A percentile compares a stretch with the other conserved stretches of the same genome.
Conservation (phyloP, 2,113 vertebrate species). For the Limnothrissa miodon region DNA sequence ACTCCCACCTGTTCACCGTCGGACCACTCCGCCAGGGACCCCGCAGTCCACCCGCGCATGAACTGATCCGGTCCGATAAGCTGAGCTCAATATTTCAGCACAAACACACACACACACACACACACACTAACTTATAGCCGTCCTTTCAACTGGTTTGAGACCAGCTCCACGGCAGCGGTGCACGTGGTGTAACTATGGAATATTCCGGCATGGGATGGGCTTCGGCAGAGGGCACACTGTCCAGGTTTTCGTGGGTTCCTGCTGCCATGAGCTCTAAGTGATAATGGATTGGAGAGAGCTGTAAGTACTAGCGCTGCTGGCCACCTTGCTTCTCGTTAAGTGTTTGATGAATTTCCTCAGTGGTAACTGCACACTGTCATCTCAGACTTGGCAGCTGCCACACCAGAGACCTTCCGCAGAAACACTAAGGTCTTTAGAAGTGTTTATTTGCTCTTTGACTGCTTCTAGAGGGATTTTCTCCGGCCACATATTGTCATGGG, state of each 20-base stretch:
- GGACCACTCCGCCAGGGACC: not conserved
- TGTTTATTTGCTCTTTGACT: not conserved
- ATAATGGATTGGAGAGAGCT: conserved; percentile 69
- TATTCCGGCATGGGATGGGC: conserved; percentile 20
- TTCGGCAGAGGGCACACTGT: conserved; percentile 39
- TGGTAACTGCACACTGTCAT: not conserved
- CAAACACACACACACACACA: not conserved
- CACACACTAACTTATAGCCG: not conserved
- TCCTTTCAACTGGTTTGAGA: not conserved
- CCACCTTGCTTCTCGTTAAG: not conserved
- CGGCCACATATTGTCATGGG: not conserved
- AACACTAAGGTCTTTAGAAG: not conserved
- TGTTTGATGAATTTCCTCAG: not conserved
- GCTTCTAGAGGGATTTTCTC: not conserved
- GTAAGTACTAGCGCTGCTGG: conserved; percentile 55
- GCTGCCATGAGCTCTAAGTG: conserved; percentile 42
- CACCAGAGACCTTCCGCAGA: not conserved
- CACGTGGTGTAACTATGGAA: conserved; percentile 33
- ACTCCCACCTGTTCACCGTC: not conserved
- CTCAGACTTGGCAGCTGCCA: not conserved
- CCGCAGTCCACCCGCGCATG: not conserved
- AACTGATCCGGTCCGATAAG: not conserved
- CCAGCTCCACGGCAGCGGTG: not conserved
- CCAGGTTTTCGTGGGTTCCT: conserved; percentile 31
- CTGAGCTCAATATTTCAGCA: not conserved